Conservation (phyloP, 2,113 vertebrate genomes). For the Panurus biarmicus region DNA sequence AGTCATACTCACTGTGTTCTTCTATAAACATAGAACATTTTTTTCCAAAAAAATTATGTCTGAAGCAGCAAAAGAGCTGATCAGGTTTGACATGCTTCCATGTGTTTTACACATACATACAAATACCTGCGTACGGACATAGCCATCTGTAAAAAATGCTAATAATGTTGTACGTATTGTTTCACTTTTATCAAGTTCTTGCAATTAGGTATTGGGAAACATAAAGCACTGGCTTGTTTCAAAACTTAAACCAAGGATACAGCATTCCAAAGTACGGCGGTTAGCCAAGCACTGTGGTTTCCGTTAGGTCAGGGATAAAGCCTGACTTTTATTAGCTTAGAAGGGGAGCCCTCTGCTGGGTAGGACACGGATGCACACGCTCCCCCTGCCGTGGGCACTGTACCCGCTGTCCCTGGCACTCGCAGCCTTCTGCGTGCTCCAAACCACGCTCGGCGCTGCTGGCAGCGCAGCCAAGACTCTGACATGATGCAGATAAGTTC, state of each 20-base stretch:
- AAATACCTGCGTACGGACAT: rapidly evolving
- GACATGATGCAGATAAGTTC: rapidly evolving
- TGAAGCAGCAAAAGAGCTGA: neutral
- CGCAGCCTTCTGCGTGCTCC: neutral
- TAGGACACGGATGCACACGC: rapidly evolving
- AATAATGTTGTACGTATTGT: rapidly evolving
- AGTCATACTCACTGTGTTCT: neutral
- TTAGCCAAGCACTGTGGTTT: neutral
- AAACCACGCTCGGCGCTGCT: rapidly evolving
- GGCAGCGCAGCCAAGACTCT: neutral
- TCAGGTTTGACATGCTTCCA: neutral
- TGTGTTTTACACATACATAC: no score
- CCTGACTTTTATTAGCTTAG: conserved; percentile 27
- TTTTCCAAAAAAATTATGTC: neutral
- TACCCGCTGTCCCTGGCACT: rapidly evolving
- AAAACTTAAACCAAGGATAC: neutral
- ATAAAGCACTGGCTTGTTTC: no score
- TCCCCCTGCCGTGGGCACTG: rapidly evolving
- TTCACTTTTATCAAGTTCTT: neutral
- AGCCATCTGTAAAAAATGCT: neutral
- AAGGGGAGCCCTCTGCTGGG: conserved; percentile 69
- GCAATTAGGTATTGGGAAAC: neutral
- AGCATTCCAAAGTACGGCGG: neutral
- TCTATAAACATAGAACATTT: neutral
- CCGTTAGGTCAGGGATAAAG: neutral